Base-by-base conservation (phyloP, 2,888 invertebrate species). In the Agapetus fuscipes region DNA sequence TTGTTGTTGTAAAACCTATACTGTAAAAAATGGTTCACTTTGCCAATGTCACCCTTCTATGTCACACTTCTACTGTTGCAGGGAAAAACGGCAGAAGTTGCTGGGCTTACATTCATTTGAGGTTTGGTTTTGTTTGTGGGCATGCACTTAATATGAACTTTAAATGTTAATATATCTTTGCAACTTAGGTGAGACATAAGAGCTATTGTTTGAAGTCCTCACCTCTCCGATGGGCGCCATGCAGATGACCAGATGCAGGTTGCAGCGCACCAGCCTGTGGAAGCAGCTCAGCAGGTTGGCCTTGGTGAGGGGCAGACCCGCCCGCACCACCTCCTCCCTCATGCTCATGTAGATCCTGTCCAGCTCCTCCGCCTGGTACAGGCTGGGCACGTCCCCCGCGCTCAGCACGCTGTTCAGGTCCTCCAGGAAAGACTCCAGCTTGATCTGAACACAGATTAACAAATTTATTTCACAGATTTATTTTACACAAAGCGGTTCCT, bases 371-470 rank as follows among this genome's bases (percentile, higher is more conserved):
- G 75, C 64, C 9, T 72, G 71, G 55, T 87, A 94, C 36, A 95
- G 72, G 61, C 93, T 94, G 0, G 94, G 94, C 0, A 94, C 88
- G 69, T 94, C 93, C 2, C 94, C 94, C 0, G 90, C 83, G 58
- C 93, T 94, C 30, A 95, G 62, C 61, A 95, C 74, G 57, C 93
- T 94, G 56, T 86, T 91, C 2, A 94, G 79, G 54, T 95, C 95
- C 61, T 95, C 94, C 34, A 95, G 66, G 56, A 94, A 94, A 1
- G 83, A 83, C 64, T 94, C 93, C 60, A 90, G 83, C 70, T 93
- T 93, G 24, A 93, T 88, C 78, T 86, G 37, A 4, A 12, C n/a
- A n/a, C 14, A 24, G 29, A 38, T 36, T 27, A 10, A 32, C 28
- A 55, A 41, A 29, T 30, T 2, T 48, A 39, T 34, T 17, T 6